phyloP scores from a whole-genome alignment of 2,797 vertebrate species.

The Rousettus madagascariensis region DNA sequence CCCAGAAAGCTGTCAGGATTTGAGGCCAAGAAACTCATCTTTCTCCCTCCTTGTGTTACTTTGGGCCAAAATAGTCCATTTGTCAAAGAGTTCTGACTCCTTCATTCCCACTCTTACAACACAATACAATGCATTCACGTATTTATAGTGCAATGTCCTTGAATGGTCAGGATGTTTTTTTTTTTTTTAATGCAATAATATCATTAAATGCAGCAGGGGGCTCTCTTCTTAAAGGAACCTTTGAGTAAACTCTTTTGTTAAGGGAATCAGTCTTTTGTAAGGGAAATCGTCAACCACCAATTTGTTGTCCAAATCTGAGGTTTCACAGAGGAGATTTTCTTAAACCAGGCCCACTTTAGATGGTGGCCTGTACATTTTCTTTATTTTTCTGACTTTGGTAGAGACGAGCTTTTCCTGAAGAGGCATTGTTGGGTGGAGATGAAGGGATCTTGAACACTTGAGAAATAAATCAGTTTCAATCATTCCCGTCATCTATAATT shows the following conservation, averaged over 20 bases:
- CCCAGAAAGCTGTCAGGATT: conserved; percentile 54
- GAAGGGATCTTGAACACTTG: conserved; percentile 32
- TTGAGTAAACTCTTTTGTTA: conserved; percentile 67
- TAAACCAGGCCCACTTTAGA: not conserved
- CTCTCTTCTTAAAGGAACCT: conserved; percentile 62
- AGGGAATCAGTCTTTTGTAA: conserved; percentile 55
- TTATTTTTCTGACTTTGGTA: conserved; percentile 35
- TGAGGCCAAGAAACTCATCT: conserved; percentile 42
- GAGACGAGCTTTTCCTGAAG: not conserved
- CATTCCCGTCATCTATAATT: conserved; percentile 28
- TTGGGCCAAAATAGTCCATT: conserved; percentile 34
- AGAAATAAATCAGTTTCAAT: conserved; percentile 51
- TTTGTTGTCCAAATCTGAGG: conserved; percentile 62
- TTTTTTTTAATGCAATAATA: conserved; percentile 75
- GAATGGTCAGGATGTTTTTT: conserved; percentile 43
- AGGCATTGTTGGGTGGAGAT: not conserved
- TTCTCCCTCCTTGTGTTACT: conserved; percentile 41
- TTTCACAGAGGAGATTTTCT: conserved; percentile 32
- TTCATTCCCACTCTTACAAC: conserved; percentile 38
- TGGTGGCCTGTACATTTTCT: not conserved
- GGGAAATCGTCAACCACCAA: conserved; percentile 44
- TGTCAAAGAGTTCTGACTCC: conserved; percentile 48
- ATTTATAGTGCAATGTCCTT: conserved; percentile 59
- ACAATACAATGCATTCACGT: conserved; percentile 50
- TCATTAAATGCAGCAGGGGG: conserved; percentile 69